A percentile compares a stretch with the other conserved stretches of the same genome.
phyloP scores from a whole-genome alignment of 1,140 invertebrate genomes.

The Pemphigus obesinymphae region DNA sequence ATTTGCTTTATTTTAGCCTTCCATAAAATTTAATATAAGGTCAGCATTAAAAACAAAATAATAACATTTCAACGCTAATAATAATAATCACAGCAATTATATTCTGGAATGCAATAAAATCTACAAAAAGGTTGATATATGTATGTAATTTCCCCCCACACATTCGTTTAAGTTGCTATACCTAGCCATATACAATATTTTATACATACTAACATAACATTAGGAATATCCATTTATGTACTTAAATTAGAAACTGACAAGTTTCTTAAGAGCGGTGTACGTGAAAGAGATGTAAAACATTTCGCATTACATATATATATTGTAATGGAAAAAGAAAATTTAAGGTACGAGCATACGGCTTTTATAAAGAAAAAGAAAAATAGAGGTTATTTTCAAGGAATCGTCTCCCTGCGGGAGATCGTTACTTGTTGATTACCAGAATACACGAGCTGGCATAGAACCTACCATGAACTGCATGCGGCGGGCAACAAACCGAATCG shows the following conservation, averaged over 20 bases:
- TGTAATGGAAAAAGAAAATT: not conserved
- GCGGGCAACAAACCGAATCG: constrained; percentile 17
- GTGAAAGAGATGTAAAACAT: not conserved
- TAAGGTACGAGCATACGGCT: not conserved
- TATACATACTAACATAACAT: no score
- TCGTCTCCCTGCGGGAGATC: constrained; percentile 8
- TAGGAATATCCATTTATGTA: not conserved
- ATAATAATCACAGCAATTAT: not conserved
- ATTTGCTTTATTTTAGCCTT: not conserved
- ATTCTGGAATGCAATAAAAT: not conserved
- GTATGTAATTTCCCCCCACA: not conserved
- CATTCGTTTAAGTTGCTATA: not conserved
- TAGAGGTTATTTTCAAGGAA: not conserved
- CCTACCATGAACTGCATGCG: not conserved
- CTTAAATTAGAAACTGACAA: not conserved
- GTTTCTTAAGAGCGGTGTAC: not conserved
- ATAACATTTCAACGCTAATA: not conserved
- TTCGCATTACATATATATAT: not conserved
- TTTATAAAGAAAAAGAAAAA: not conserved
- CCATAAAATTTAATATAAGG: not conserved
- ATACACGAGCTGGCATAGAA: not conserved
- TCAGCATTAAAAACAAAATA: not conserved
- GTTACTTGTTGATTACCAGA: constrained; percentile 26
- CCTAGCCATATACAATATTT: no score
- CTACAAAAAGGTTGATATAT: no score